Base-by-base conservation (phyloP, 2,888 invertebrate genomes). In the Rhimphoctona megacephalus region DNA sequence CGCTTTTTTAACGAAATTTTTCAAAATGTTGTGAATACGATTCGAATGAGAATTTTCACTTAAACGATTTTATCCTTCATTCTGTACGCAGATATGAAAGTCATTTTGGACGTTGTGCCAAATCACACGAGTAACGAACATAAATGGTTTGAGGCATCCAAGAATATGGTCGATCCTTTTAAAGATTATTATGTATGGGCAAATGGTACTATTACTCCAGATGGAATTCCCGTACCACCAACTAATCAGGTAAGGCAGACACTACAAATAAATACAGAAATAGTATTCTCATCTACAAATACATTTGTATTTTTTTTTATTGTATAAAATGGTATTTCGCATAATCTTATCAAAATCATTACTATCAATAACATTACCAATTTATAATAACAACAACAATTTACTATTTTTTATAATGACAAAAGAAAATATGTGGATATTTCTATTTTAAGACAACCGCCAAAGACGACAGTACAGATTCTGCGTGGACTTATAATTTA, bases 401-500 rank as follows among this genome's bases (percentile, higher is more conserved):
- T 39, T 6, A 9, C 39, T 39, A 39, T 39, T 25, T 57, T 57
- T 57, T 25, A 0, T 25, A 57, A 5, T 25, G 14, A 57, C 25
- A 14, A 30, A 17, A 17, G 11, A 61, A 6, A 14, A 8, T 17
- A 61, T 61, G 30, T 17, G 6, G 1, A 30, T 7, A 6, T 30
- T 61, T 30, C 8, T 19, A 2, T 6, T 90, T 92, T n/a, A 88
- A 96, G 96, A 88, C 95, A 39, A 96, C 96, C 91, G 95, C 96
- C 0, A 97, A 97, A 90, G 95, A 96, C 73, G 78, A 90, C 14
- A 69, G 83, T 11, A 66, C 86, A 33, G 97, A 96, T 70, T 96
- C 96, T 8, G 97, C 97, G 0, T 98, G 98, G 98, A 95, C 95
- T 19, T 98, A 96, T 95, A 95, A 96, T 87, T 95, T 95, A 0